These are phyloP conservation scores for Cheiracanthium punctorium DNA, from an alignment of 2,888 invertebrate genomes.

Conservation along the genomic window DNA sequence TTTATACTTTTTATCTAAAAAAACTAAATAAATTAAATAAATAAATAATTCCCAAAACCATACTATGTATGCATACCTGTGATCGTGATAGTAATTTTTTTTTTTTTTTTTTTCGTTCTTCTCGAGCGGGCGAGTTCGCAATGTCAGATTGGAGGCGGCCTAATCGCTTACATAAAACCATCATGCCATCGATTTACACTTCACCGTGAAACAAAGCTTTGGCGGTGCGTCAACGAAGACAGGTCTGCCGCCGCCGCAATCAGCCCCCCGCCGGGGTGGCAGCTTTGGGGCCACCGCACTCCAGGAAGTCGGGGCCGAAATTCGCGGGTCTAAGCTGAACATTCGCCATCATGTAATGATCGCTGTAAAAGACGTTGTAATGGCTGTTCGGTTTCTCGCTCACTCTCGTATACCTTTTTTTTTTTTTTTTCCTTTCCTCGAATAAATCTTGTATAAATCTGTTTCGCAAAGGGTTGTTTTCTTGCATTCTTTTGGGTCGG, in stretches of 20 bases:
- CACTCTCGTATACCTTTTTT: too few relatives aligned
- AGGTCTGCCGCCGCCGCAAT: conserved; percentile 44
- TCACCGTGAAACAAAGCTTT: conserved; percentile 4
- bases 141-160: not conserved
- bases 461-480: too few relatives aligned
- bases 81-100: too few relatives aligned
- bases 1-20: too few relatives aligned
- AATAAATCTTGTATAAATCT: too few relatives aligned
- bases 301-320: conserved; percentile 24
- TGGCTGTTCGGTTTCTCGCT: not conserved
- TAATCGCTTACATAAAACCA: conserved; percentile 12
- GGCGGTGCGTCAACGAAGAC: not conserved
- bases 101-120: too few relatives aligned
- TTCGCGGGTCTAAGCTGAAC: not conserved
- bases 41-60: too few relatives aligned
- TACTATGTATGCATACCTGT: too few relatives aligned
- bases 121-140: too few relatives aligned
- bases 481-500: too few relatives aligned
- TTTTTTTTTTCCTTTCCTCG: too few relatives aligned
- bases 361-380: not conserved
- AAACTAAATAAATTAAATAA: too few relatives aligned
- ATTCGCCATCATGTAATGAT: not conserved
- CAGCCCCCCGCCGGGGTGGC: conserved; percentile 61
- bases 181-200: conserved; percentile 6
- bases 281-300: conserved; percentile 35